Base-by-base conservation (phyloP, 1,140 invertebrate genomes). In the Laupala kohalensis region DNA sequence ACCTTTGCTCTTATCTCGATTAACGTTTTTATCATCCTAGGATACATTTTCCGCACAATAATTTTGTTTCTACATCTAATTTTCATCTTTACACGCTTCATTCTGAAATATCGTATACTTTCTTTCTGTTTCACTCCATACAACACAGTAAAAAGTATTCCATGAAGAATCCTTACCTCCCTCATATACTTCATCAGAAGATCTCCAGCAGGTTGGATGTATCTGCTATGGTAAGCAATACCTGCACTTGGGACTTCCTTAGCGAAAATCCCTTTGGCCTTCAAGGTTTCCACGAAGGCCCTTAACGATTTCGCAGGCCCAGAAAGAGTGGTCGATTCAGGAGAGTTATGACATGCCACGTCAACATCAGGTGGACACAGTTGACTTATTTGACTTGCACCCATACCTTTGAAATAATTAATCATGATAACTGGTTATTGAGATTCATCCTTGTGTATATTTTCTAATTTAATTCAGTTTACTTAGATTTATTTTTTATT, bases 311-410 rank as follows among this genome's bases (percentile, higher is more conserved):
- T 88, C 53, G 85, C 84, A 5, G 92, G 91, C 4, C 94, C 94
- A 9, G 93, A 95, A 67, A 97, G 88, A 0, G 93, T 95, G 27
- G 92, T 90, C 30, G 90, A 93, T 75, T 95, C 90, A 1, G 86
- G 82, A 2, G 90, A 85, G 78, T 96, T 96, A 80, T 94, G 92
- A 80, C 94, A 96, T 19, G 93, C 93, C 0, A 93, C 87, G 76
- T 92, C 89, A 78, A 95, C 86, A 74, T 81, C 81, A 13, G 81
- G 80, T 71, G 93, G 89, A 75, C 90, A 86, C 25, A 66, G 19
- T 26, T 66, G 4, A 24, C 24, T 66, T 13, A 26, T 24, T 26
- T 66, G 13, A 19, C 27, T 6, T 23, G n/a, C 25, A 2, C 65
- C 65, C 24, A 66, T 24, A 64, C 53, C 69, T 70, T 15, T 24